Conservation (phyloP, 2,113 vertebrate genomes). For the Antechinus stuartii region DNA sequence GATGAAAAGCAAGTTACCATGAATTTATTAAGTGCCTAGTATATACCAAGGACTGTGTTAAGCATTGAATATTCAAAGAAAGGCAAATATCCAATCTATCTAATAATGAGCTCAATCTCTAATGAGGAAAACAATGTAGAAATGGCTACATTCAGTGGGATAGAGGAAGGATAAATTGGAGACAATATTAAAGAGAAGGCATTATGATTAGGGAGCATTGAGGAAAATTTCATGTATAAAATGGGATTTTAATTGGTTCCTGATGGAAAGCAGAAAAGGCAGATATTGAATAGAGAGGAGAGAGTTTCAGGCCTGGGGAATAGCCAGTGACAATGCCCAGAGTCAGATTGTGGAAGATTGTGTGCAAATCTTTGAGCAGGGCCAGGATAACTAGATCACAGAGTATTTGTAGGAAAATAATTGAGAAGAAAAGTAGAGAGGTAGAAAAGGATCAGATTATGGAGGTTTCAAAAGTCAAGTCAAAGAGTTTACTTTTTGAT, state of each 20-base stretch:
- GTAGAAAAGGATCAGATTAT: background rate
- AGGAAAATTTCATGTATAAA: background rate
- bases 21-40: background rate
- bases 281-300: background rate
- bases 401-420: background rate
- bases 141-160: background rate
- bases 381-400: background rate
- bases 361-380: background rate
- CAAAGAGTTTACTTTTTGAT: background rate
- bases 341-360: background rate
- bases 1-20: background rate
- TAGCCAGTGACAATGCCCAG: background rate
- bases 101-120: background rate
- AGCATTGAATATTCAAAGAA: background rate
- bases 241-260: background rate
- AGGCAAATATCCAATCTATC: background rate
- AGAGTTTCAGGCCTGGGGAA: background rate
- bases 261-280: too few species aligned
- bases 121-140: background rate
- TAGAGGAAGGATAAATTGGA: background rate
- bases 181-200: background rate
- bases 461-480: background rate
- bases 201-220: background rate
- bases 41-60: background rate
- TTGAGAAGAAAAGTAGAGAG: background rate